Percentiles rank a stretch among this genome's conserved stretches.
Conservation (phyloP, 2,888 invertebrate genomes). For the Paralinhomoeus sp. region DNA sequence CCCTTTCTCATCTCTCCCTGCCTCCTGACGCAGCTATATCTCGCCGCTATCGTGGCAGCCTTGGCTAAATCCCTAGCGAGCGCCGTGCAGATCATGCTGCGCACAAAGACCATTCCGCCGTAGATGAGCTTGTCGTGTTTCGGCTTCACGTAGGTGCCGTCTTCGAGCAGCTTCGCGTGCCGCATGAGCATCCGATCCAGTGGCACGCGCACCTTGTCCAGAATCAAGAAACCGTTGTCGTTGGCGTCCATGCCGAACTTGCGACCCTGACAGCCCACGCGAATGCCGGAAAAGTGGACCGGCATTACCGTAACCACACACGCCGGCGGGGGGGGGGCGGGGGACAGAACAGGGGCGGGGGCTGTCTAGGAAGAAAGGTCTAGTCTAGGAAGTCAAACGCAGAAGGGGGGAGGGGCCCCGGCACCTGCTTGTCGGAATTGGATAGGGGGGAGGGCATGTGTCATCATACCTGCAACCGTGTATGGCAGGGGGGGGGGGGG, state of each 20-base stretch:
- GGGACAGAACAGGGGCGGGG: too few species aligned
- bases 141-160: conserved; percentile 63
- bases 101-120: conserved; percentile 77
- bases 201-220: conserved; percentile 65
- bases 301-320: too few species aligned
- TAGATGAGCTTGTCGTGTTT: conserved; percentile 61
- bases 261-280: conserved; percentile 78
- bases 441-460: too few species aligned
- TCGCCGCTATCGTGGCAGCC: conserved; percentile 59
- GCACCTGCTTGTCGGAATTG: too few species aligned
- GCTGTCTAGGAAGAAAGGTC: too few species aligned
- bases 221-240: conserved; percentile 76
- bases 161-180: conserved; percentile 43
- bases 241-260: conserved; percentile 74
- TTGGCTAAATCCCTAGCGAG: conserved; percentile 51
- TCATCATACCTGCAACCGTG: too few species aligned
- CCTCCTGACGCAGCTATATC: conserved; percentile 63
- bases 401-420: too few species aligned
- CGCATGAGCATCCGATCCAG: conserved; percentile 79
- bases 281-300: conserved; percentile 45
- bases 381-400: too few species aligned
- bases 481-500: too few species aligned
- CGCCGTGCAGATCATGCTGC: conserved; percentile 58
- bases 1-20: conserved; percentile 60
- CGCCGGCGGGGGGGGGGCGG: too few species aligned